phyloP scores from a whole-genome alignment of 2,113 vertebrate species.

The Carassius auratus region DNA sequence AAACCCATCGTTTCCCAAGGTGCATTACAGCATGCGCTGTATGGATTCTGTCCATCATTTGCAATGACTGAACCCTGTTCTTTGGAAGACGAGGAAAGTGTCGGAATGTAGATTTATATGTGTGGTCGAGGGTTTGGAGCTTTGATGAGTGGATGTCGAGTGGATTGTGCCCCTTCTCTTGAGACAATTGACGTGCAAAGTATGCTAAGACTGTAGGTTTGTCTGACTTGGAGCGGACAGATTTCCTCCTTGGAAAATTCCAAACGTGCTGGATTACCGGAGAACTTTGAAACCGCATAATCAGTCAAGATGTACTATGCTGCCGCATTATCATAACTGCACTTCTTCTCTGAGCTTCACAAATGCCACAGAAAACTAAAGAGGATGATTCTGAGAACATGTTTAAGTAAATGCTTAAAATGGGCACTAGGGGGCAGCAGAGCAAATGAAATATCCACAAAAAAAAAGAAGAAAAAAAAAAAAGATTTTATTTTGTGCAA shows the following conservation, averaged over 20 bases:
- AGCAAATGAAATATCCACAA: slow-evolving; percentile 25
- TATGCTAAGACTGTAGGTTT: neutral
- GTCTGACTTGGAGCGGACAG: neutral
- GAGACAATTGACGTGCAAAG: neutral
- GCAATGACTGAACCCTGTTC: neutral
- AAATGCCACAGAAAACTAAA: slow-evolving; percentile 28
- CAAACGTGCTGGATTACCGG: neutral
- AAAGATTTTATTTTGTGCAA: slow-evolving; percentile 17
- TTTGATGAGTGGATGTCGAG: slow-evolving; percentile 2
- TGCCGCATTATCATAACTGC: neutral
- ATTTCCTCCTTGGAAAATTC: slow-evolving; percentile 4
- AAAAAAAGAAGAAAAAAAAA: neutral
- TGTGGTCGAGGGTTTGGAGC: neutral
- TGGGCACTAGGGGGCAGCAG: slow-evolving; percentile 67
- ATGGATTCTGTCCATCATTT: neutral
- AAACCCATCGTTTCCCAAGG: neutral
- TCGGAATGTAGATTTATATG: slow-evolving; percentile 2
- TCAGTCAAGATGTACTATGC: neutral
- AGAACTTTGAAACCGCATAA: neutral
- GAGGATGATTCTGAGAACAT: slow-evolving; percentile 1
- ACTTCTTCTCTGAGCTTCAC: neutral
- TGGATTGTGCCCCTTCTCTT: neutral
- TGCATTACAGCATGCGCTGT: slow-evolving; percentile 8
- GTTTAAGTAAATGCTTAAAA: slow-evolving; percentile 13
- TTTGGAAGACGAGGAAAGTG: neutral